Conservation (phyloP, 2,797 vertebrate genomes). For the Ara ararauna region DNA sequence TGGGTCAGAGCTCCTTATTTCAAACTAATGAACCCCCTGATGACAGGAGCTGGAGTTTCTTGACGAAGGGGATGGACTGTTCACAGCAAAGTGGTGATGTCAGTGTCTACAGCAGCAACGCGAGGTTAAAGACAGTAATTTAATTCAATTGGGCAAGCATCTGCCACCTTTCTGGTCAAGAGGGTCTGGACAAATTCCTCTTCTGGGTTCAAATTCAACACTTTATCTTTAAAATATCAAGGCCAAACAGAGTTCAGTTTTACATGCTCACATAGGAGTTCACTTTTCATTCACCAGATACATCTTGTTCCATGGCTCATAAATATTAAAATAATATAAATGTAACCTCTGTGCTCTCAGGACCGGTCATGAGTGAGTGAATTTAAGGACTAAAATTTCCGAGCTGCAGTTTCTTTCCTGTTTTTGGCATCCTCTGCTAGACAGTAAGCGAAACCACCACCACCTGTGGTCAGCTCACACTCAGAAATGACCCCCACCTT, state of each 20-base stretch:
- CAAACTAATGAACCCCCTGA: slow-evolving; percentile 46
- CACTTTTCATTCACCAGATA: slow-evolving; percentile 59
- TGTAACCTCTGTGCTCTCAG: slow-evolving; percentile 42
- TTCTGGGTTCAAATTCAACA: slow-evolving; percentile 36
- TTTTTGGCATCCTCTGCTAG: background rate
- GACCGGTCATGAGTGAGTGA: background rate
- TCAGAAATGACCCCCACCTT: background rate
- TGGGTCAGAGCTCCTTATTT: slow-evolving; percentile 32
- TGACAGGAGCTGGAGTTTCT: background rate
- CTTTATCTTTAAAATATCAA: slow-evolving; percentile 30
- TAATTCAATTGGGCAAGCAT: background rate
- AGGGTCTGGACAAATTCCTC: background rate
- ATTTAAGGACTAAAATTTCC: slow-evolving; percentile 6
- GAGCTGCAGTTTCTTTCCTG: background rate
- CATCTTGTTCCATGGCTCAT: slow-evolving; percentile 61
- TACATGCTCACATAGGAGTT: background rate
- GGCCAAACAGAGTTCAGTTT: slow-evolving; percentile 45
- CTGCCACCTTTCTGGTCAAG: slow-evolving; percentile 17
- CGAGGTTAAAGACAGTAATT: slow-evolving; percentile 41
- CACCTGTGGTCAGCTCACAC: background rate
- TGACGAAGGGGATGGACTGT: background rate
- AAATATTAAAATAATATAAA: slow-evolving; percentile 70
- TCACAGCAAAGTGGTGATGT: slow-evolving; percentile 23
- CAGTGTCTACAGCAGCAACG: background rate
- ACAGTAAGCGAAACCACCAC: background rate